Evolutionary conservation across 2,888 invertebrate species (phyloP).

Genomic region (Tubiluchus corallicola): DNA sequence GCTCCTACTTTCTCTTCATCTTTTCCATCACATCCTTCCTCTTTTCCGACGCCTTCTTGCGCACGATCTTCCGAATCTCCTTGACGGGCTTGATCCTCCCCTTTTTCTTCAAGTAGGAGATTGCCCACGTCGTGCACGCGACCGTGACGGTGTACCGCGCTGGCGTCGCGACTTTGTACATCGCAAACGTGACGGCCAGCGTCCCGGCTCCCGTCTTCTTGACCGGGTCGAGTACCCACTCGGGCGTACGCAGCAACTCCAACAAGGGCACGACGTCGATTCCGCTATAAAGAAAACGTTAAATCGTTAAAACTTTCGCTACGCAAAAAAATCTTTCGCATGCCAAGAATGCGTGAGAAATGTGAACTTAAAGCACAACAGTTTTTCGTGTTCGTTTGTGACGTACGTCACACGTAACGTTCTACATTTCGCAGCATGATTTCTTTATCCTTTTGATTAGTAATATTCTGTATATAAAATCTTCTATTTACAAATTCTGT

Average conservation of each 20-base stretch:
- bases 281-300: slow-evolving; percentile 50
- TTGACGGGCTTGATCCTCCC: slow-evolving; percentile 63
- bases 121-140: slow-evolving; percentile 54
- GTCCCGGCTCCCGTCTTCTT: slow-evolving; percentile 63
- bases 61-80: slow-evolving; percentile 5
- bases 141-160: slow-evolving; percentile 76
- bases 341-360: too few species aligned
- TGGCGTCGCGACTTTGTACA: slow-evolving; percentile 84
- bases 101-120: slow-evolving; percentile 53
- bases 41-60: neutral
- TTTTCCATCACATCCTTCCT: neutral
- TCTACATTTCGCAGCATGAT: too few species aligned
- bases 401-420: too few species aligned
- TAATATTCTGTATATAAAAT: too few species aligned
- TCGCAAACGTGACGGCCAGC: slow-evolving; percentile 66
- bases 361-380: too few species aligned
- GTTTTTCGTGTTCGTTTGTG: too few species aligned
- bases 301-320: too few species aligned
- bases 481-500: too few species aligned
- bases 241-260: slow-evolving; percentile 55
- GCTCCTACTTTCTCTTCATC: too few species aligned
- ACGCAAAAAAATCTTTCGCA: too few species aligned
- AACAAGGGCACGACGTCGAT: slow-evolving; percentile 64
- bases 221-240: slow-evolving; percentile 52
- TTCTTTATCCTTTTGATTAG: too few species aligned